Evolutionary conservation across 2,113 vertebrate species (phyloP).

Genomic region (Prochilodus magdalenae): DNA sequence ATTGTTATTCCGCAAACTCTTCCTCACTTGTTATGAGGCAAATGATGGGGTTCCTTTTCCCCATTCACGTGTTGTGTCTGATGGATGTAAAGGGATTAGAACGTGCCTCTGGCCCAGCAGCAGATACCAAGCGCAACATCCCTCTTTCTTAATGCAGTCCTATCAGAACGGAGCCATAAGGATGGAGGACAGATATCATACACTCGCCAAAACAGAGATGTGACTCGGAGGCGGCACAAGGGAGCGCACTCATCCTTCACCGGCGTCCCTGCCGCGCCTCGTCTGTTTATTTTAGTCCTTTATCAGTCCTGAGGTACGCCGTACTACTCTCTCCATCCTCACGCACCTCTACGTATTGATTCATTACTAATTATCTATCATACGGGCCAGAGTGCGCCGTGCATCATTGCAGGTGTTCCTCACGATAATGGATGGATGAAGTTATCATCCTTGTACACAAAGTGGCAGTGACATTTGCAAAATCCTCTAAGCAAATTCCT

Average conservation of each 20-base stretch:
- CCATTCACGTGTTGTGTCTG: slow-evolving; percentile 53
- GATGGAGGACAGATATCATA: slow-evolving; percentile 61
- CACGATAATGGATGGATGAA: slow-evolving; percentile 85
- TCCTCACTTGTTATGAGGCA: slow-evolving; percentile 50
- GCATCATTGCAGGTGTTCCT: slow-evolving; percentile 80
- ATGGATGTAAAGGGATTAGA: slow-evolving; percentile 58
- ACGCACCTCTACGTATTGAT: slow-evolving; percentile 59
- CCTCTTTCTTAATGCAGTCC: slow-evolving; percentile 61
- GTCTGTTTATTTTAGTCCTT: slow-evolving; percentile 53
- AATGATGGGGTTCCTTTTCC: slow-evolving; percentile 51
- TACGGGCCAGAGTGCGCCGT: slow-evolving; percentile 66
- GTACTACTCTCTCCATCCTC: slow-evolving; percentile 26
- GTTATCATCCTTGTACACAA: slow-evolving; percentile 78
- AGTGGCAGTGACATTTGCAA: slow-evolving; percentile 84
- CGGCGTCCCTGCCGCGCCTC: slow-evolving; percentile 26
- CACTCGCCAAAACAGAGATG: slow-evolving; percentile 42
- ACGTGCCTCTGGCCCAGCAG: slow-evolving; percentile 50
- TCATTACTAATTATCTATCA: slow-evolving; percentile 69
- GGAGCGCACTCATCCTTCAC: slow-evolving; percentile 53
- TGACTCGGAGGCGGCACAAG: slow-evolving; percentile 22
- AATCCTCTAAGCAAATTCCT: slow-evolving; percentile 78
- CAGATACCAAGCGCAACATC: slow-evolving; percentile 59
- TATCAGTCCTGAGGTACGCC: slow-evolving; percentile 50
- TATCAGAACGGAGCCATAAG: slow-evolving; percentile 51
- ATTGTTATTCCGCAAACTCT: slow-evolving; percentile 27